phyloP scores from a whole-genome alignment of 2,113 vertebrate genomes.

The Azemiops feae region DNA sequence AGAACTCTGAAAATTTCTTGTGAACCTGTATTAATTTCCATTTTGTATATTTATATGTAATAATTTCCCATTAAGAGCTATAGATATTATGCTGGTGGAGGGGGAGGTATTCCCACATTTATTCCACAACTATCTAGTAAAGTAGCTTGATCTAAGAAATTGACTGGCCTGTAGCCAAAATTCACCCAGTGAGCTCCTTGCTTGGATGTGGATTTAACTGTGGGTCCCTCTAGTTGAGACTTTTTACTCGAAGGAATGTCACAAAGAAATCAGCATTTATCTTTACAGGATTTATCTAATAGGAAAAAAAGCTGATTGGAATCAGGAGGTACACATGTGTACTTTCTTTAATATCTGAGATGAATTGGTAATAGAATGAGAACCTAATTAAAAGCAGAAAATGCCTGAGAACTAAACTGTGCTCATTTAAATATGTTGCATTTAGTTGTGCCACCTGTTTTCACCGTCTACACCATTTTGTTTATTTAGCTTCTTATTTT shows the following conservation, averaged over 20 bases:
- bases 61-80: neutral
- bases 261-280: neutral
- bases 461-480: constrained; percentile 67
- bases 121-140: neutral
- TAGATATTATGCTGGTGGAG: neutral
- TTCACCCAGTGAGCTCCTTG: neutral
- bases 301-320: neutral
- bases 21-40: neutral
- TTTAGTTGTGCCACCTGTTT: constrained; percentile 61
- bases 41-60: neutral
- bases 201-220: neutral
- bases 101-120: neutral
- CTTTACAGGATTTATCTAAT: neutral
- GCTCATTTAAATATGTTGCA: constrained; percentile 46
- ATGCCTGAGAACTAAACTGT: constrained; percentile 57
- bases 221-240: neutral
- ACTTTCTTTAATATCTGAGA: neutral
- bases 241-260: neutral
- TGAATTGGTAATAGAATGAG: neutral
- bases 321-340: neutral
- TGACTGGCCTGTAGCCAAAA: neutral
- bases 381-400: constrained; percentile 41
- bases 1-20: neutral
- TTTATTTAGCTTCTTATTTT: constrained; percentile 68
- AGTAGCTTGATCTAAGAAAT: neutral